phyloP scores from a whole-genome alignment of 1,140 invertebrate species.

The Papilio helenus region DNA sequence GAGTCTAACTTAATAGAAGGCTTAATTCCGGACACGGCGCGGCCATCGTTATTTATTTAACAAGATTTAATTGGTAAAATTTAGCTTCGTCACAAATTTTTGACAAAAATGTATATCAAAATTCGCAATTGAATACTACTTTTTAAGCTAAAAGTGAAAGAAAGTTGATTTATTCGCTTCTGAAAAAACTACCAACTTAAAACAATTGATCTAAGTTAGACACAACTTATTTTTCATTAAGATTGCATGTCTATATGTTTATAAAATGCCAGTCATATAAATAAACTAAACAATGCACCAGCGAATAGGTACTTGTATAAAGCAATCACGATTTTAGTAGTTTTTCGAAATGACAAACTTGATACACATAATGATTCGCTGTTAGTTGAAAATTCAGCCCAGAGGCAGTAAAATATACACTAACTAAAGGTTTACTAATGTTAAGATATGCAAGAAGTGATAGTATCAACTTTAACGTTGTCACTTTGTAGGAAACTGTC shows the following conservation, averaged over 20 bases:
- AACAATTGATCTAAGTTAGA: not conserved
- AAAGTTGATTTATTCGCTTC: too few relatives aligned
- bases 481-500: slow-evolving; percentile 37
- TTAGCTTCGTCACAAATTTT: slow-evolving; percentile 15
- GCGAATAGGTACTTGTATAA: too few relatives aligned
- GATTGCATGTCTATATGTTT: too few relatives aligned
- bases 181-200: too few relatives aligned
- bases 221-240: not conserved
- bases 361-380: not conserved
- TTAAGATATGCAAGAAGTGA: not conserved
- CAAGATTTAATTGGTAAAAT: slow-evolving; percentile 38
- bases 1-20: slow-evolving; percentile 30
- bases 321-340: too few relatives aligned
- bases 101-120: not conserved
- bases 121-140: not conserved
- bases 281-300: too few relatives aligned
- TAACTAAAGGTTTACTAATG: not conserved
- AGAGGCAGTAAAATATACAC: not conserved
- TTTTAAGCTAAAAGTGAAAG: too few relatives aligned
- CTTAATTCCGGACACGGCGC: slow-evolving; percentile 16
- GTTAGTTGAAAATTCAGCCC: not conserved
- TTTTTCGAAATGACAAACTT: not conserved
- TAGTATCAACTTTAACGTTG: not conserved
- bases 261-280: too few relatives aligned
- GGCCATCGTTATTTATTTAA: slow-evolving; percentile 37